phyloP scores from a whole-genome alignment of 1,140 invertebrate genomes.

The Cecropterus lyciades region DNA sequence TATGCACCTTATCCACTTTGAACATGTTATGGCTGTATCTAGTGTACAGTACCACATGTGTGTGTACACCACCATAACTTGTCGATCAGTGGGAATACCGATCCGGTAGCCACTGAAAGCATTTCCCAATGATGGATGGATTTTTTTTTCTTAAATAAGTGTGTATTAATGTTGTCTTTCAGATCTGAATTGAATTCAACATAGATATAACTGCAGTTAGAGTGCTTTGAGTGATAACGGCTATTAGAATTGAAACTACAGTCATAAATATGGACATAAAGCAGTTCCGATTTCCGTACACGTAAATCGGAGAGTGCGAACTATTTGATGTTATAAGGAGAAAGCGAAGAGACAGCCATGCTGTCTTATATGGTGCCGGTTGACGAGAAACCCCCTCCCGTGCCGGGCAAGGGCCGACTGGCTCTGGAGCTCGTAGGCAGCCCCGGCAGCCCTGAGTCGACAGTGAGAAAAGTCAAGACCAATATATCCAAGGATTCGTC shows the following conservation, averaged over 20 bases:
- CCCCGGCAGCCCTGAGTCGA: slow-evolving; percentile 64
- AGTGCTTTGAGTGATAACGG: slow-evolving; percentile 17
- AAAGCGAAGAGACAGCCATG: slow-evolving; percentile 74
- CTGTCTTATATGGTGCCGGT: slow-evolving; percentile 88
- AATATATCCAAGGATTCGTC: slow-evolving; percentile 85
- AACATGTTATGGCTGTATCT: background rate
- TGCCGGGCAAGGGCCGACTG: slow-evolving; percentile 81
- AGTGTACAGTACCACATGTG: no score
- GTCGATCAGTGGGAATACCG: no score
- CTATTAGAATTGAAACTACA: slow-evolving; percentile 5
- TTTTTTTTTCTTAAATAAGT: slow-evolving; percentile 14
- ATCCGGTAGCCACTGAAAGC: no score
- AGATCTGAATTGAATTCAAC: slow-evolving; percentile 42
- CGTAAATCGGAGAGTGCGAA: slow-evolving; percentile 35
- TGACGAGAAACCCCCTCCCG: slow-evolving; percentile 86
- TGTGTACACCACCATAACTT: no score
- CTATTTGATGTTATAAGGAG: slow-evolving; percentile 43
- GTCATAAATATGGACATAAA: slow-evolving; percentile 42
- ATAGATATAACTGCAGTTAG: slow-evolving; percentile 15
- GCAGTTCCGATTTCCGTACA: slow-evolving; percentile 25
- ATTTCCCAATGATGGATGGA: no score
- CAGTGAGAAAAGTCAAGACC: slow-evolving; percentile 58
- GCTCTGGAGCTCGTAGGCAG: slow-evolving; percentile 77
- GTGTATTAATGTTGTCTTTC: slow-evolving; percentile 40
- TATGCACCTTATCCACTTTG: background rate